Evolutionary conservation across 2,888 invertebrate genomes (phyloP), one percentile per base, ranked within the genome.

Genomic region (Galerucella calmariensis): DNA sequence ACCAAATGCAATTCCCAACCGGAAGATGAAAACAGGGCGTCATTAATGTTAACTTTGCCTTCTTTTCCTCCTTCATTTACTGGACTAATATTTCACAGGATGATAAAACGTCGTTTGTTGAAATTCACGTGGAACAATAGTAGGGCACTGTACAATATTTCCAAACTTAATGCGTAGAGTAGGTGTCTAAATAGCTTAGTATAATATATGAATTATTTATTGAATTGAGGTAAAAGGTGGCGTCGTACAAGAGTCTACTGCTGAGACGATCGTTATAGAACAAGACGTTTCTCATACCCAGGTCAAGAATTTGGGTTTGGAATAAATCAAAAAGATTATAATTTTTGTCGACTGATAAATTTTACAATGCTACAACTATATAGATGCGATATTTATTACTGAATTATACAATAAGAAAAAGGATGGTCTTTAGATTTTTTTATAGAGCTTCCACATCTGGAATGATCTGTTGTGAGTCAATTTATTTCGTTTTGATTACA

Each of bases 181-280:
- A 67, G 67, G 67, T 67, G 67, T 67, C 61, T 46, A 69, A 69
- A 69, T 35, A 59, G 35, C 10, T 69, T 59, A 69, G 46, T 48
- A 69, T 61, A 69, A 69, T 51, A 51, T 14, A 51, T 51, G 27
- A 46, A 69, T 69, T 59, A 61, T 69, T 69, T 69, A 61, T 69
- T 46, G 46, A 53, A 51, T 14, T 51, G n/a, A 6, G 35, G 35
- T 35, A n/a, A 51, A n/a, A 51, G 14, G 51, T 51, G 51, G n/a
- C n/a, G n/a, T n/a, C 51, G 6, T 51, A n/a, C 51, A n/a, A 51
- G n/a, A n/a, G 51, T 51, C 51, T 14, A 51, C n/a, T 51, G 8
- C 14, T 51, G 51, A 51, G 51, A 51, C 51, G 51, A 8, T 51
- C 51, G 51, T 51, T 51, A 51, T 51, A 14, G 51, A 51, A 51